A percentile compares a stretch with the other conserved stretches of the same genome.
phyloP scores from a whole-genome alignment of 2,797 vertebrate species.

The Parotocinclus haroldoi region DNA sequence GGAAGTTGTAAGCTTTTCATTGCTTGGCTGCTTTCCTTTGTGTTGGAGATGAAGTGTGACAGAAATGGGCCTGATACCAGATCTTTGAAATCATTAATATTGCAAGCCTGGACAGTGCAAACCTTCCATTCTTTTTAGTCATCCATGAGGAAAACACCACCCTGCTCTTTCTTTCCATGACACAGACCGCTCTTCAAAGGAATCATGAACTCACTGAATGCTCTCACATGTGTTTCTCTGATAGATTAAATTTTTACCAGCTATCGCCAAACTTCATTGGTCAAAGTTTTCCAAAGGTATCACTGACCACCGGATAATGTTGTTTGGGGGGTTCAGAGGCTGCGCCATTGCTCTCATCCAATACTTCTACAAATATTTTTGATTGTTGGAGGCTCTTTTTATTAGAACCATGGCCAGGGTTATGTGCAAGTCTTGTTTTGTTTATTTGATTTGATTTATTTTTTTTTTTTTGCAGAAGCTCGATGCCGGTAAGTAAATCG shows the following conservation, averaged over 20 bases:
- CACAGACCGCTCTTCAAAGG: background rate
- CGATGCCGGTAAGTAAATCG: conserved; percentile 45
- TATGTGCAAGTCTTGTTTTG: conserved; percentile 47
- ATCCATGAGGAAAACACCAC: conserved; percentile 10
- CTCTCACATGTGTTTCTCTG: too few relatives aligned
- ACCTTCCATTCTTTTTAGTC: conserved; percentile 13
- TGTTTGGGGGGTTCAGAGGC: conserved; percentile 8
- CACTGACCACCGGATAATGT: conserved; percentile 1
- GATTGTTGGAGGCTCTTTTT: conserved; percentile 42
- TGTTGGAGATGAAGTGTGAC: conserved; percentile 70
- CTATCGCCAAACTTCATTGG: background rate
- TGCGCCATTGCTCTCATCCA: conserved; percentile 10
- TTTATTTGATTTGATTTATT: too few relatives aligned
- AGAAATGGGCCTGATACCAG: conserved; percentile 69
- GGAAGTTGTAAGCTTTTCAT: conserved; percentile 68
- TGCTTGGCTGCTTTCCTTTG: conserved; percentile 61
- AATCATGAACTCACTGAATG: too few relatives aligned
- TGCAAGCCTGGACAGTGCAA: conserved; percentile 15
- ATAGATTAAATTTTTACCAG: too few relatives aligned
- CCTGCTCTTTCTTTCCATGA: background rate
- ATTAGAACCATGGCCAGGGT: conserved; percentile 17
- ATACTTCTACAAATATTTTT: conserved; percentile 21
- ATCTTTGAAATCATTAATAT: conserved; percentile 71
- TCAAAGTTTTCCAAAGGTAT: conserved; percentile 1
- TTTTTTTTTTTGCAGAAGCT: conserved; percentile 31